phyloP scores from a whole-genome alignment of 2,797 vertebrate species.

The Nasua narica region DNA sequence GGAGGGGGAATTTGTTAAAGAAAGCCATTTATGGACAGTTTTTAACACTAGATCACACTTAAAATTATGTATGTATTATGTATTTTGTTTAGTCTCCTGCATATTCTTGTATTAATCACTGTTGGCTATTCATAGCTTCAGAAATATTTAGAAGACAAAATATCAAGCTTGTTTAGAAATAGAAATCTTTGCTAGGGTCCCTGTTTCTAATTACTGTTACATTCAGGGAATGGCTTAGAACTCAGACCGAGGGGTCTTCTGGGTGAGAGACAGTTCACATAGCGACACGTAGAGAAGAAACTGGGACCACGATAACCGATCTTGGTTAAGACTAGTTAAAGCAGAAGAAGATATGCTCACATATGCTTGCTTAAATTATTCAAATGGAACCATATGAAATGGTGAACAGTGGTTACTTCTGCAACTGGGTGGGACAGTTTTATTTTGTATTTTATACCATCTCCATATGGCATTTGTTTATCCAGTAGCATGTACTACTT shows the following conservation, averaged over 20 bases:
- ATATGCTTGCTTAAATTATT: constrained; percentile 2
- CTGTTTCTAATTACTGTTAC: background rate
- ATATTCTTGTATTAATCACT: constrained; percentile 3
- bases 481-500: background rate
- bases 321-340: background rate
- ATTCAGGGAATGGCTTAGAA: background rate
- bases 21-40: constrained; percentile 18
- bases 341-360: background rate
- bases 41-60: background rate
- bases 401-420: background rate
- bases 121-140: background rate
- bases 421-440: background rate
- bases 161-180: background rate
- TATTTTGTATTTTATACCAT: background rate
- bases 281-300: background rate
- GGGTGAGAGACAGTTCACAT: background rate
- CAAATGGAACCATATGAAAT: background rate
- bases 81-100: background rate
- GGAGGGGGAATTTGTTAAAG: background rate
- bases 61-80: background rate
- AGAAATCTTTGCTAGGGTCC: background rate
- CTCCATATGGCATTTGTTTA: background rate
- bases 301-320: background rate
- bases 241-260: background rate
- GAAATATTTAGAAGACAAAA: constrained; percentile 25